A percentile compares a stretch with the other conserved stretches of the same genome.
phyloP scores from a whole-genome alignment of 2,797 vertebrate genomes.

The Xiphophorus birchmanni region DNA sequence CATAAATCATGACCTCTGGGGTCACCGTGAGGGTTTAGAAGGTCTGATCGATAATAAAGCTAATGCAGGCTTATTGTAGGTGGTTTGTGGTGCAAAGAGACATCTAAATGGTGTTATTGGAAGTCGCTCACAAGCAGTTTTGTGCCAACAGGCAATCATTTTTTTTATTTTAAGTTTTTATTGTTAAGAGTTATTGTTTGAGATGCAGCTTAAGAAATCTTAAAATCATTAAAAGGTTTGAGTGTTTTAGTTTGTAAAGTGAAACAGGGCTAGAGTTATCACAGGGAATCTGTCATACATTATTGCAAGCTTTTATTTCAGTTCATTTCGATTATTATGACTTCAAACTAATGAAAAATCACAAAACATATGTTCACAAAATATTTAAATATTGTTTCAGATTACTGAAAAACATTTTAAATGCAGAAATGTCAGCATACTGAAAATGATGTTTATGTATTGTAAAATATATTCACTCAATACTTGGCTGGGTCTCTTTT shows the following conservation, averaged over 20 bases:
- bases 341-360: not conserved
- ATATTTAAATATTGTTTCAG: not conserved
- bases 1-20: conserved; percentile 84
- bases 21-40: conserved; percentile 76
- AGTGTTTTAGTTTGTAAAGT: not conserved
- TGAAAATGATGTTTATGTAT: not conserved
- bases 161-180: no score
- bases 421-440: not conserved
- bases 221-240: not conserved
- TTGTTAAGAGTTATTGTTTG: conserved; percentile 4
- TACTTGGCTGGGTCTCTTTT: not conserved
- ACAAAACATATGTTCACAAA: not conserved
- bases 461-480: not conserved
- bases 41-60: conserved; percentile 74
- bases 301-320: not conserved
- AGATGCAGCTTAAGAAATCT: not conserved
- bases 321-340: not conserved
- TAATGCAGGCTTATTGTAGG: conserved; percentile 69
- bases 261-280: not conserved
- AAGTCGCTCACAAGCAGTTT: conserved; percentile 39
- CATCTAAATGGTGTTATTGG: conserved; percentile 59
- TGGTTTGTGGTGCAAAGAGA: conserved; percentile 60
- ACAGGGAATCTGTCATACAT: not conserved
- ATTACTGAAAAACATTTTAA: not conserved
- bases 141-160: conserved; percentile 33